Conservation (phyloP, 2,113 vertebrate species). For the Pionites leucogaster region DNA sequence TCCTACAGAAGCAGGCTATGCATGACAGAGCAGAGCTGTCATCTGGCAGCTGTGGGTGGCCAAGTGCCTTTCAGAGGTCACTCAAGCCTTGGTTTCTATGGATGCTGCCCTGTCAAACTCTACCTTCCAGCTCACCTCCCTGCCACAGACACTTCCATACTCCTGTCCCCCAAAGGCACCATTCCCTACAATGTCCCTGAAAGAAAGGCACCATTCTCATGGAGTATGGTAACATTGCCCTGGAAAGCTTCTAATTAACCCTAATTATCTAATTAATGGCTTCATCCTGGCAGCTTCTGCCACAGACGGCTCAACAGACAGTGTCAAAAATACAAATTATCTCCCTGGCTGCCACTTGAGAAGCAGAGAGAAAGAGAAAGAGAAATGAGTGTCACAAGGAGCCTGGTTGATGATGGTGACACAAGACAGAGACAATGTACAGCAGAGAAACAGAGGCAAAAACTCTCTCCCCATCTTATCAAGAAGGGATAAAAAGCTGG, state of each 20-base stretch:
- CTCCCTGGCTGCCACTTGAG: background rate
- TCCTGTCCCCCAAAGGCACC: background rate
- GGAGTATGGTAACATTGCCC: background rate
- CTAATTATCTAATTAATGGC: slow-evolving; percentile 44
- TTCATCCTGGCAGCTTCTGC: slow-evolving; percentile 17
- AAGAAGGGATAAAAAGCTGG: background rate
- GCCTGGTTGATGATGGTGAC: background rate
- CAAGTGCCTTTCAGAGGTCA: background rate
- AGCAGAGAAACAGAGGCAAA: background rate
- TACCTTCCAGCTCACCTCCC: background rate
- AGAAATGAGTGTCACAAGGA: background rate
- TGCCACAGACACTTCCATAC: background rate
- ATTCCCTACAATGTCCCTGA: background rate
- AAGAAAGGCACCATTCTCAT: background rate
- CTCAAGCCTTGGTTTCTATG: background rate
- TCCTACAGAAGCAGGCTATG: background rate
- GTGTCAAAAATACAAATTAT: slow-evolving; percentile 55
- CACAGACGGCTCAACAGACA: slow-evolving; percentile 24
- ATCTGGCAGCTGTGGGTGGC: background rate
- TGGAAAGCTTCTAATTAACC: slow-evolving; percentile 50
- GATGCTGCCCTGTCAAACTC: background rate
- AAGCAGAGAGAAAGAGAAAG: slow-evolving; percentile 7
- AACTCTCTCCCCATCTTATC: background rate
- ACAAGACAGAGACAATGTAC: background rate
- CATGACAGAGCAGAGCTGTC: background rate